A percentile compares a stretch with the other conserved stretches of the same genome.
Evolutionary conservation across 2,797 vertebrate species (phyloP).

Genomic region (Rhadinocentrus ornatus): DNA sequence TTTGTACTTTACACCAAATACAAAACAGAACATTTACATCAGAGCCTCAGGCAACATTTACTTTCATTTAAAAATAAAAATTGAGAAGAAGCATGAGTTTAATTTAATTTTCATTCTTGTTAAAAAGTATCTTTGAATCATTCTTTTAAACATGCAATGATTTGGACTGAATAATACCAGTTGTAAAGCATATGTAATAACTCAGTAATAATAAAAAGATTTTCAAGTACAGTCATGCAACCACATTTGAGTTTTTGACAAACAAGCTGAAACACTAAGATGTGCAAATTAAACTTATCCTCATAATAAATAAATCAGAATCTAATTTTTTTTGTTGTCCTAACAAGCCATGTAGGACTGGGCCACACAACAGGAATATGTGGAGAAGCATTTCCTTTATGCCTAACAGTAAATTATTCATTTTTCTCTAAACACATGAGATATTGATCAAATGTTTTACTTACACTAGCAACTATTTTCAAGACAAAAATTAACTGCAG

Average conservation of each 20-base stretch:
- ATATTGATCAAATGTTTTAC: slow-evolving; percentile 17
- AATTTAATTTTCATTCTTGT: slow-evolving; percentile 35
- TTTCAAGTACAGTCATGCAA: slow-evolving; percentile 31
- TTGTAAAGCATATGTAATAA: slow-evolving; percentile 17
- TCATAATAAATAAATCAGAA: slow-evolving; percentile 23
- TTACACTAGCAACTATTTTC: slow-evolving; percentile 10
- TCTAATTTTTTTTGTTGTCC: not conserved
- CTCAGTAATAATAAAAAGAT: slow-evolving; percentile 8
- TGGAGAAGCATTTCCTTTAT: slow-evolving; percentile 7
- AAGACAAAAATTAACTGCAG: not conserved
- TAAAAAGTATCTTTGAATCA: slow-evolving; percentile 32
- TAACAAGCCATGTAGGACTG: slow-evolving; percentile 11
- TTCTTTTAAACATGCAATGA: slow-evolving; percentile 54
- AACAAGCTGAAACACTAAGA: slow-evolving; percentile 32
- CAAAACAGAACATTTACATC: slow-evolving; percentile 1
- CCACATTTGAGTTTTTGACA: slow-evolving; percentile 23
- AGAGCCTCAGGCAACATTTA: not conserved
- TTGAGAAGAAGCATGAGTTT: not conserved
- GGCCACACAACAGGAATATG: not conserved
- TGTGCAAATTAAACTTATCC: slow-evolving; percentile 24
- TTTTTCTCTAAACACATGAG: not conserved
- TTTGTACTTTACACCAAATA: slow-evolving; percentile 13
- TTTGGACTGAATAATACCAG: slow-evolving; percentile 20
- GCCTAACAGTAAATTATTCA: not conserved
- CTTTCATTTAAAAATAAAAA: not conserved